Conservation (phyloP, 2,888 invertebrate genomes). For the Lordiphosa andalusiaca region DNA sequence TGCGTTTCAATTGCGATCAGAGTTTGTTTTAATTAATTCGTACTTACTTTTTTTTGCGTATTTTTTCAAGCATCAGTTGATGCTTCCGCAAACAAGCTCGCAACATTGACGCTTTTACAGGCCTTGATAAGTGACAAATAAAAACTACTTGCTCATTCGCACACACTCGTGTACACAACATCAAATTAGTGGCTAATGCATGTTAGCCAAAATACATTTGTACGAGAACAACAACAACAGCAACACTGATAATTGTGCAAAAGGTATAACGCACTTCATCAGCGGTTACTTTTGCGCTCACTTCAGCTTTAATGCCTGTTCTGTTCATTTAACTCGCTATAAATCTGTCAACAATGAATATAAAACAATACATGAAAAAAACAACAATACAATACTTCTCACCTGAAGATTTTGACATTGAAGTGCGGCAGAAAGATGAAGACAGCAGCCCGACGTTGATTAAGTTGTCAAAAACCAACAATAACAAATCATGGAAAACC, state of each 20-base stretch:
- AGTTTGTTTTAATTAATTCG: constrained; percentile 11
- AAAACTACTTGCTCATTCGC: constrained; percentile 13
- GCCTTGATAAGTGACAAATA: constrained; percentile 40
- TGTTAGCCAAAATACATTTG: constrained; percentile 23
- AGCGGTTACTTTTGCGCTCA: constrained; percentile 21
- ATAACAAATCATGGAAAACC: constrained; percentile 37
- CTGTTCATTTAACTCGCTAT: constrained; percentile 36
- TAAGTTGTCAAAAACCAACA: constrained; percentile 61
- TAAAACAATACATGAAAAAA: constrained; percentile 7
- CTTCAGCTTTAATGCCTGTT: constrained; percentile 35
- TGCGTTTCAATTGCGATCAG: not conserved
- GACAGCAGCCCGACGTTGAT: constrained; percentile 55
- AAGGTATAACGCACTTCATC: constrained; percentile 1
- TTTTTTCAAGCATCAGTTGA: constrained; percentile 5
- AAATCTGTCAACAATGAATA: constrained; percentile 46
- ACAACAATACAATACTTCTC: constrained; percentile 21
- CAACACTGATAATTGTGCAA: constrained; percentile 36
- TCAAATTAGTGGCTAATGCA: constrained; percentile 39
- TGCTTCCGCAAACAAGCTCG: constrained; percentile 33
- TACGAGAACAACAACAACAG: constrained; percentile 26
- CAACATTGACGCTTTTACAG: constrained; percentile 35
- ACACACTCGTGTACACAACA: constrained; percentile 7
- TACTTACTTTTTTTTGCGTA: not conserved
- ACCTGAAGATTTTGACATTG: constrained; percentile 37
- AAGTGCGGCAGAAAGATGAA: constrained; percentile 31